phyloP scores from a whole-genome alignment of 2,113 vertebrate genomes.

The Hypanus sabinus region DNA sequence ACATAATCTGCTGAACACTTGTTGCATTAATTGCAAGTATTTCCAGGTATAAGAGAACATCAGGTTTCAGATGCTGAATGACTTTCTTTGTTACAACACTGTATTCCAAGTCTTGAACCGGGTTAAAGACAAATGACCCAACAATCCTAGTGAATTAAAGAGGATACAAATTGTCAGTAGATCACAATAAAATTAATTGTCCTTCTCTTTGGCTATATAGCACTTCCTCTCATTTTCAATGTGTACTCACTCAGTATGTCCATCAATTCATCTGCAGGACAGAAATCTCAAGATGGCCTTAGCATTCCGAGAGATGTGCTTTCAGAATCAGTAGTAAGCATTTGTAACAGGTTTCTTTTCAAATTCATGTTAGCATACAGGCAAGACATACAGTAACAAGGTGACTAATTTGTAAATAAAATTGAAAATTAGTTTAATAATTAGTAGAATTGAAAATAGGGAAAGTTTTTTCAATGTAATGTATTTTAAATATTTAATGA shows the following conservation, averaged over 20 bases:
- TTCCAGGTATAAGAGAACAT: too few species aligned
- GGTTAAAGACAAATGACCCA: not conserved
- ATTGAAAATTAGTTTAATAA: not conserved
- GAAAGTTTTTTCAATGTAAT: too few species aligned
- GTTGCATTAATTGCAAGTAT: too few species aligned
- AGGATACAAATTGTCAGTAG: not conserved
- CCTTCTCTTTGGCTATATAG: not conserved
- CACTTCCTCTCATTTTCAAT: not conserved
- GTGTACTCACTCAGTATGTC: not conserved
- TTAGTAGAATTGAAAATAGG: not conserved
- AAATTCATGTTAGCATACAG: not conserved
- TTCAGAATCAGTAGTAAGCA: too few species aligned
- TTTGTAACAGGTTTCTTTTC: not conserved
- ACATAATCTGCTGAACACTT: too few species aligned
- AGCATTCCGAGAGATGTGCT: too few species aligned
- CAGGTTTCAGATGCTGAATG: not conserved
- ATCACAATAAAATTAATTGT: not conserved
- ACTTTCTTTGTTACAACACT: not conserved
- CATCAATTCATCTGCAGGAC: not conserved
- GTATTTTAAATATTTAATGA: too few species aligned
- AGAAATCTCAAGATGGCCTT: too few species aligned
- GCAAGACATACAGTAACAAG: not conserved
- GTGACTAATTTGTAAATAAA: not conserved
- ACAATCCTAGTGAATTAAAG: not conserved
- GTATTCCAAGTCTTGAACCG: not conserved